Evolutionary conservation across 2,888 invertebrate species (phyloP).

Genomic region (Scaptomyza caliginosa): DNA sequence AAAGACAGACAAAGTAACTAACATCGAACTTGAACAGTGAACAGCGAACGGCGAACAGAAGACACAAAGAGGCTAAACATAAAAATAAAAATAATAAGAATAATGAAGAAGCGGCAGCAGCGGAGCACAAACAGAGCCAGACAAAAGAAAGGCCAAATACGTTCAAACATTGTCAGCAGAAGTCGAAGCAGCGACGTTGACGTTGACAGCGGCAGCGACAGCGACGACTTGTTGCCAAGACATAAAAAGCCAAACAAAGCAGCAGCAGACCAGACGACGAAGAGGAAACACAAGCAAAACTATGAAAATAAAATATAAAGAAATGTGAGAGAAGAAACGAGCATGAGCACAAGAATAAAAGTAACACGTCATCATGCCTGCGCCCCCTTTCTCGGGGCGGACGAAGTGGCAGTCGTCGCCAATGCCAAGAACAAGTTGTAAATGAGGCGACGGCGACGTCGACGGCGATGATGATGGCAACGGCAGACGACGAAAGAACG

Average conservation of each 20-base stretch:
- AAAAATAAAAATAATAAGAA: constrained; percentile 33
- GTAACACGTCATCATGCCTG: constrained; percentile 75
- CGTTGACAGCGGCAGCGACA: constrained; percentile 28
- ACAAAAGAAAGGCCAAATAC: constrained; percentile 79
- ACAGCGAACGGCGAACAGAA: constrained; percentile 31
- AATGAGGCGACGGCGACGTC: constrained; percentile 48
- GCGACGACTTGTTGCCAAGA: constrained; percentile 75
- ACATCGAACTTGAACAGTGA: constrained; percentile 38
- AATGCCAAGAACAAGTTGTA: constrained; percentile 77
- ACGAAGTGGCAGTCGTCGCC: constrained; percentile 21
- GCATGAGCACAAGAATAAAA: constrained; percentile 52
- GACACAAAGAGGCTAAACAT: constrained; percentile 54
- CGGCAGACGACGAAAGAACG: constrained; percentile 21
- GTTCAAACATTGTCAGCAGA: constrained; percentile 66
- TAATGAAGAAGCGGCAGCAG: constrained; percentile 2
- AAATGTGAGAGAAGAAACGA: constrained; percentile 50
- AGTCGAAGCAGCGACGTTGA: constrained; percentile 44
- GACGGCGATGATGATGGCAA: constrained; percentile 8
- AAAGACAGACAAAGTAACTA: constrained; percentile 39
- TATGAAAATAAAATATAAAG: constrained; percentile 22
- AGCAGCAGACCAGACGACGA: constrained; percentile 38
- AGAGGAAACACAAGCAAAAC: constrained; percentile 68
- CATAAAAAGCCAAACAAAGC: constrained; percentile 66
- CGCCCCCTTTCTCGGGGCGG: constrained; percentile 24
- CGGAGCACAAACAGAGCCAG: constrained; percentile 33